phyloP scores from a whole-genome alignment of 2,888 invertebrate genomes.

The Caenorhabditis macrosperma region DNA sequence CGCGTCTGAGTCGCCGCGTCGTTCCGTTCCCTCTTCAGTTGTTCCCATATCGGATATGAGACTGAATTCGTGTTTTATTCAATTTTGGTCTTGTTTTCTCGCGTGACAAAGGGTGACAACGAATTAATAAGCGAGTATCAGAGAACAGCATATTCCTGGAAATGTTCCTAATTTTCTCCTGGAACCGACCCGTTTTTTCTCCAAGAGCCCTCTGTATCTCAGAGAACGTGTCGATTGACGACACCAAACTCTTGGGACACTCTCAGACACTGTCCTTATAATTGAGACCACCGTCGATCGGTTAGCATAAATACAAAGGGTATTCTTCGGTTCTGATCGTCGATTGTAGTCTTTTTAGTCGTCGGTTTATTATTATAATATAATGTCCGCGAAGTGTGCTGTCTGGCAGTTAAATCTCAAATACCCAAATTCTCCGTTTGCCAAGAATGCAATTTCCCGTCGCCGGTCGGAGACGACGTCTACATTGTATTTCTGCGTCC shows the following conservation, averaged over 20 bases:
- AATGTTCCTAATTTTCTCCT: neutral
- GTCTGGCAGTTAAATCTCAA: neutral
- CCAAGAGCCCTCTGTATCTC: no score
- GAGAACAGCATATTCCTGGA: neutral
- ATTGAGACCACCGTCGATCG: neutral
- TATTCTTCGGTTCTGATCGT: neutral
- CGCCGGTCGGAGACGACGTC: neutral
- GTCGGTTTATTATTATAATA: neutral
- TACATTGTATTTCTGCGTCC: neutral
- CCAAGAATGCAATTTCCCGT: constrained; percentile 3
- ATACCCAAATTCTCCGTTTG: neutral
- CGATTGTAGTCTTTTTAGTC: neutral
- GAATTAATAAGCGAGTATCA: neutral
- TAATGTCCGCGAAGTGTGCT: neutral
- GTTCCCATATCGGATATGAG: neutral
- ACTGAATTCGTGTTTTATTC: neutral
- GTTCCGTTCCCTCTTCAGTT: neutral
- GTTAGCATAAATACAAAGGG: neutral
- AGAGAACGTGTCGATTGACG: no score
- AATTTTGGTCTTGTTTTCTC: neutral
- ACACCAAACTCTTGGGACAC: no score
- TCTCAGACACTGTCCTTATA: no score
- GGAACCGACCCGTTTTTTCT: no score
- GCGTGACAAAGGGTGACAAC: neutral
- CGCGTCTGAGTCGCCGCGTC: neutral